Evolutionary conservation across 1,140 invertebrate genomes (phyloP).

Genomic region (Dendroctonus ponderosae): DNA sequence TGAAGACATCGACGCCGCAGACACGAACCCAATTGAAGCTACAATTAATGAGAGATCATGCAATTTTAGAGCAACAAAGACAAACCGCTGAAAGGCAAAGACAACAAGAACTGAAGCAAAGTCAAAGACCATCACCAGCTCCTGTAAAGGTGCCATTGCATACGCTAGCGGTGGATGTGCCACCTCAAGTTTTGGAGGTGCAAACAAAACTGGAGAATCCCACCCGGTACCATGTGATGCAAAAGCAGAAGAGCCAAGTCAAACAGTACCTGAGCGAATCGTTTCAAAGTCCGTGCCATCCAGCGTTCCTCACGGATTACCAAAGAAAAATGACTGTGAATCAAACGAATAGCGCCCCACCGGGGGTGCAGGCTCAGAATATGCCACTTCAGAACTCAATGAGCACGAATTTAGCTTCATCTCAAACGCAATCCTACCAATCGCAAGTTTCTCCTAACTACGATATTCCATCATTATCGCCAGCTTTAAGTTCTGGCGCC

Average conservation of each 20-base stretch:
- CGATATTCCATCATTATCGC: slow-evolving; percentile 62
- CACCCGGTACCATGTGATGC: slow-evolving; percentile 85
- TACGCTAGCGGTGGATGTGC: slow-evolving; percentile 68
- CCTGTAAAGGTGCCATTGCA: slow-evolving; percentile 58
- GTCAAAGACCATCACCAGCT: slow-evolving; percentile 47
- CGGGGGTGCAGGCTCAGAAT: slow-evolving; percentile 32
- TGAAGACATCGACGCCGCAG: slow-evolving; percentile 75
- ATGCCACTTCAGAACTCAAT: slow-evolving; percentile 8
- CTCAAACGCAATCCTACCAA: slow-evolving; percentile 35
- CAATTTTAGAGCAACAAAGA: slow-evolving; percentile 69
- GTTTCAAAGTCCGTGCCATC: slow-evolving; percentile 56
- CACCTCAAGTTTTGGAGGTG: slow-evolving; percentile 79
- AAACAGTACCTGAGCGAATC: slow-evolving; percentile 80
- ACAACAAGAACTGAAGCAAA: slow-evolving; percentile 36
- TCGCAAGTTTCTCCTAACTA: slow-evolving; percentile 54
- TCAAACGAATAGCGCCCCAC: slow-evolving; percentile 50
- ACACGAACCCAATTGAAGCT: slow-evolving; percentile 82
- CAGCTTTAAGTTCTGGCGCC: slow-evolving; percentile 69
- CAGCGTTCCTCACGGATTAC: slow-evolving; percentile 35
- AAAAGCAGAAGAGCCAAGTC: slow-evolving; percentile 87
- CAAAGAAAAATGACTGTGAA: slow-evolving; percentile 37
- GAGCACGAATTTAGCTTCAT: slow-evolving; percentile 9
- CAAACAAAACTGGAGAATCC: slow-evolving; percentile 85
- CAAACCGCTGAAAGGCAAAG: slow-evolving; percentile 50
- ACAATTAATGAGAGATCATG: slow-evolving; percentile 80